Evolutionary conservation across 2,888 invertebrate species (phyloP).

Genomic region (Lycocerus yunnanus): DNA sequence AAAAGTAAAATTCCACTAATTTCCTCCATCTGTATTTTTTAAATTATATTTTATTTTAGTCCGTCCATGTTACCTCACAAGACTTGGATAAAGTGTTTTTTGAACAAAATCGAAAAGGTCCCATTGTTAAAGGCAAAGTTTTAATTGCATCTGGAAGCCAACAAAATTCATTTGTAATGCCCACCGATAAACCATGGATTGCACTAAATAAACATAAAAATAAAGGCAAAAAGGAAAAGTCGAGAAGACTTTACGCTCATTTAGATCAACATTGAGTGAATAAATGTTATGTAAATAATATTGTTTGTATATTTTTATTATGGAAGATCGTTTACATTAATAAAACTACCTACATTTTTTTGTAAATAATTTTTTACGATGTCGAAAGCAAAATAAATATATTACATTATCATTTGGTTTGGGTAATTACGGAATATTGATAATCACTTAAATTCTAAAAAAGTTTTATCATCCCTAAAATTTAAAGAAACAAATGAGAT

Average conservation of each 20-base stretch:
- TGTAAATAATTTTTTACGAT: neutral
- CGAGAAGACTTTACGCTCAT: slow-evolving; percentile 83
- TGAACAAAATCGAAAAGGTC: slow-evolving; percentile 49
- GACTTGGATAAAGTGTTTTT: slow-evolving; percentile 71
- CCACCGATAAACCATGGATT: slow-evolving; percentile 72
- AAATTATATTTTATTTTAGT: neutral
- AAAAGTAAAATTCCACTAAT: slow-evolving; percentile 54
- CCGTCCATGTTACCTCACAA: slow-evolving; percentile 50
- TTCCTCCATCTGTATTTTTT: neutral
- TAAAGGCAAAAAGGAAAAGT: slow-evolving; percentile 88
- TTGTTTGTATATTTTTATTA: slow-evolving; percentile 16
- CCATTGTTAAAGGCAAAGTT: slow-evolving; percentile 45
- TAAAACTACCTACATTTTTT: slow-evolving; percentile 2
- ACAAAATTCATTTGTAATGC: neutral
- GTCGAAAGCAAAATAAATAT: neutral
- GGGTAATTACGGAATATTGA: neutral
- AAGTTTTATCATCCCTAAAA: too few species aligned
- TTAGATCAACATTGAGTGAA: slow-evolving; percentile 74
- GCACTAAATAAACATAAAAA: slow-evolving; percentile 84
- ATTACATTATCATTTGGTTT: neutral
- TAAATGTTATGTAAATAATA: neutral
- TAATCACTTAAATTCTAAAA: too few species aligned
- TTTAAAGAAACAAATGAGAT: neutral
- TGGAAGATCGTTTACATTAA: slow-evolving; percentile 1
- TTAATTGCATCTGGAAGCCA: slow-evolving; percentile 23